A percentile compares a stretch with the other conserved stretches of the same genome.
Evolutionary conservation across 2,888 invertebrate species (phyloP).

Genomic region (Pharmacophagus antenor): DNA sequence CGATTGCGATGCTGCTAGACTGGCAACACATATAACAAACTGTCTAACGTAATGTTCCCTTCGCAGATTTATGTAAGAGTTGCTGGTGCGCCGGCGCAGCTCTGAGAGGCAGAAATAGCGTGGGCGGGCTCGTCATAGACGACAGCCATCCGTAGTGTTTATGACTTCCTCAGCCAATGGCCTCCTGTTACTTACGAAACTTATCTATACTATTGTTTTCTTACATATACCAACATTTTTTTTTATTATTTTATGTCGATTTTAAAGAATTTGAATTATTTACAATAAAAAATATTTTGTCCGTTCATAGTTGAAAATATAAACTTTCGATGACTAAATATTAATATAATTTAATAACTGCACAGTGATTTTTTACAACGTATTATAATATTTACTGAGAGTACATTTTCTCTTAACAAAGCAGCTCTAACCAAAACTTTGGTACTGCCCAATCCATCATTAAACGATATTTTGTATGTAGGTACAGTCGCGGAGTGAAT

Average conservation of each 20-base stretch:
- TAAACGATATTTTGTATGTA: background rate
- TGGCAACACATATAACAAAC: constrained; percentile 43
- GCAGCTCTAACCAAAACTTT: background rate
- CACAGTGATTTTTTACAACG: background rate
- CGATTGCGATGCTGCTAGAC: constrained; percentile 33
- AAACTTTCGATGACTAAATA: too few relatives aligned
- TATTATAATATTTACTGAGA: background rate
- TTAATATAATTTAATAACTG: background rate
- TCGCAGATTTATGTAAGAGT: constrained; percentile 47
- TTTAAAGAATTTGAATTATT: background rate
- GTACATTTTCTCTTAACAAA: constrained; percentile 1
- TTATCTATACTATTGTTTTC: constrained; percentile 30
- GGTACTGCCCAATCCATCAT: background rate
- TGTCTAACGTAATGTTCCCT: constrained; percentile 53
- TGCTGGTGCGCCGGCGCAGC: constrained; percentile 56
- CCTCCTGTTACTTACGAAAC: constrained; percentile 44
- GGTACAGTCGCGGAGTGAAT: background rate
- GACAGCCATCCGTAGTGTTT: constrained; percentile 74
- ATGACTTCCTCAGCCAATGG: constrained; percentile 80
- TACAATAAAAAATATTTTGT: too few relatives aligned
- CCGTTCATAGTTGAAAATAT: too few relatives aligned
- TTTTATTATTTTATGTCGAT: background rate
- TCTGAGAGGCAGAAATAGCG: constrained; percentile 75
- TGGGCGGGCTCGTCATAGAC: constrained; percentile 74
- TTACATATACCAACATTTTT: constrained; percentile 11